phyloP scores from a whole-genome alignment of 2,797 vertebrate genomes.

The Valencia hispanica region DNA sequence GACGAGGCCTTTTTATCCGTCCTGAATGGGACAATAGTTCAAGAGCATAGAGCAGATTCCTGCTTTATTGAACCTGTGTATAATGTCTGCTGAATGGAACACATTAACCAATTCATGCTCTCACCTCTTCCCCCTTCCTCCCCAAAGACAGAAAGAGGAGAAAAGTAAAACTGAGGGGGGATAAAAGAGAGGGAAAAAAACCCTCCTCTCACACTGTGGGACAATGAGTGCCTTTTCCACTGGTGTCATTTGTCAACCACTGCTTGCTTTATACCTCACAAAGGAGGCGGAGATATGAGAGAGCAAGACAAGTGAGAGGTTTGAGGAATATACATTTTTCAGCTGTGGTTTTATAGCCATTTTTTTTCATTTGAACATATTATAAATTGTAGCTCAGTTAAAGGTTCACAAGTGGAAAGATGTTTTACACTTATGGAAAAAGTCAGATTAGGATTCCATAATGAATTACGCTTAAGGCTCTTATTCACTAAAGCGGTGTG shows the following conservation, averaged over 20 bases:
- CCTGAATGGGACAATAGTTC: constrained; percentile 75
- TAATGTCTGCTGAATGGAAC: constrained; percentile 78
- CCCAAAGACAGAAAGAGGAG: constrained; percentile 36
- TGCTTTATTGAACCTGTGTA: constrained; percentile 81
- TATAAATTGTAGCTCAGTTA: background rate
- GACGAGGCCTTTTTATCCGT: constrained; percentile 63
- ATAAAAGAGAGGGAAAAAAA: constrained; percentile 23
- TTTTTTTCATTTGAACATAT: constrained; percentile 16
- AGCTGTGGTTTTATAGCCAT: constrained; percentile 40
- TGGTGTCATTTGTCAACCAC: constrained; percentile 79
- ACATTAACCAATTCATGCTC: constrained; percentile 80
- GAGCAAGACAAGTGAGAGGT: constrained; percentile 21
- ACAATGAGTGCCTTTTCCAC: constrained; percentile 80
- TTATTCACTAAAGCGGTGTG: background rate
- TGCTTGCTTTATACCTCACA: constrained; percentile 79
- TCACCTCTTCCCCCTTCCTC: constrained; percentile 45
- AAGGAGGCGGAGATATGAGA: constrained; percentile 50
- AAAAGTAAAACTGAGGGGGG: constrained; percentile 62
- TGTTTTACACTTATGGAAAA: background rate
- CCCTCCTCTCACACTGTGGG: constrained; percentile 65
- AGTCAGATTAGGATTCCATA: background rate
- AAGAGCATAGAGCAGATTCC: constrained; percentile 73
- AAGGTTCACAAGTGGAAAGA: background rate
- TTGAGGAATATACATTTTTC: constrained; percentile 21
- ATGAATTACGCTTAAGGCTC: background rate